These are phyloP conservation scores for Perizoma affinitatum DNA, from an alignment of 2,888 invertebrate genomes.

Conservation along the genomic window DNA sequence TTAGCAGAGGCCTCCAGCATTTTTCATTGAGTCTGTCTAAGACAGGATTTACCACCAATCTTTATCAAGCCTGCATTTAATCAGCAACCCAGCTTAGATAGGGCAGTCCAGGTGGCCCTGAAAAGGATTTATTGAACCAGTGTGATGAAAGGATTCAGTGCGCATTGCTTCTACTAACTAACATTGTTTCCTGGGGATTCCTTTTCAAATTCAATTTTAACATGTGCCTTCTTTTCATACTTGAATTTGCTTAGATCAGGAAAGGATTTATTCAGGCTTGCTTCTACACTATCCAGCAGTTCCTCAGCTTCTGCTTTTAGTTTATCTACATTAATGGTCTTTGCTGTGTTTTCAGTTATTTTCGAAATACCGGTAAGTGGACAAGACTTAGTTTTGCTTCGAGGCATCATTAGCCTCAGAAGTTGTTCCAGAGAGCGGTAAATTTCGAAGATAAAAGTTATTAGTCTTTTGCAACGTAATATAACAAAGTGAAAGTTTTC, in stretches of 20 bases:
- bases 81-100: too few species aligned
- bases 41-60: too few species aligned
- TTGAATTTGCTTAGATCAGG: slow-evolving; percentile 61
- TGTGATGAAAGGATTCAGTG: too few species aligned
- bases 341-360: slow-evolving; percentile 4
- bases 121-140: too few species aligned
- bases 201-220: slow-evolving; percentile 71
- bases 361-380: slow-evolving; percentile 13
- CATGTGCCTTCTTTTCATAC: slow-evolving; percentile 67
- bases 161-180: slow-evolving; percentile 4
- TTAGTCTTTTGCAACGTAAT: too few species aligned
- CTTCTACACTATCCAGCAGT: slow-evolving; percentile 35
- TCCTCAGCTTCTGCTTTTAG: slow-evolving; percentile 39
- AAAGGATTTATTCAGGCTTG: slow-evolving; percentile 36
- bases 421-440: slow-evolving; percentile 11
- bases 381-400: slow-evolving; percentile 46
- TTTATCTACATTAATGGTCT: slow-evolving; percentile 21
- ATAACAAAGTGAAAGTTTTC: too few species aligned
- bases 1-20: too few species aligned
- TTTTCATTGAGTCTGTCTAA: too few species aligned
- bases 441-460: slow-evolving; percentile 3
- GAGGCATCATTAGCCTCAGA: slow-evolving; percentile 53
- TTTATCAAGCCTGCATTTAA: too few species aligned
- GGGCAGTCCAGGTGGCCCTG: too few species aligned
- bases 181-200: slow-evolving; percentile 54